A percentile compares a stretch with the other conserved stretches of the same genome.
Evolutionary conservation across 2,113 vertebrate genomes (phyloP).

Genomic region (Balaeniceps rex): DNA sequence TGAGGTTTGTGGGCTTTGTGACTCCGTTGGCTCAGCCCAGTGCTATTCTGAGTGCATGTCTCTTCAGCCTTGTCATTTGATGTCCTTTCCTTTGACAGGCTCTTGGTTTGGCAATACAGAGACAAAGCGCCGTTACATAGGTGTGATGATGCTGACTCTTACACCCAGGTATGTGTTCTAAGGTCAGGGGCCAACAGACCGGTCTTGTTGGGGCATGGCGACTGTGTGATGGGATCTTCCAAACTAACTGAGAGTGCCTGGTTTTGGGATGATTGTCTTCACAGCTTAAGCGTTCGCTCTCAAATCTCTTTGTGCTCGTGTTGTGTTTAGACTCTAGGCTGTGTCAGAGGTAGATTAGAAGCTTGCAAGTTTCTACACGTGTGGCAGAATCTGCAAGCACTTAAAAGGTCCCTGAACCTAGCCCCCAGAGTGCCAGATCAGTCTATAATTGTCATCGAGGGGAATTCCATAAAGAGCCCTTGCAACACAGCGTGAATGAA

Average conservation of each 20-base stretch:
- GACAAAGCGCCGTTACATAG: slow-evolving; percentile 86
- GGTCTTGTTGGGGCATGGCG: background rate
- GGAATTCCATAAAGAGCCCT: background rate
- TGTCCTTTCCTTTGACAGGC: slow-evolving; percentile 58
- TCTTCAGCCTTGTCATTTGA: background rate
- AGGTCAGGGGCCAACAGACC: fast-evolving
- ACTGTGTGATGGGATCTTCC: background rate
- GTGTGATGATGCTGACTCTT: slow-evolving; percentile 94
- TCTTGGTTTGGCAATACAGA: slow-evolving; percentile 78
- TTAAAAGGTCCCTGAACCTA: background rate
- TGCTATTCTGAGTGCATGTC: background rate
- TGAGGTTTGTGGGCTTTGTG: background rate
- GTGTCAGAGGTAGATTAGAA: background rate
- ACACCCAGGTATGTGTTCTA: slow-evolving; percentile 79
- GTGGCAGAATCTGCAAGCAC: background rate
- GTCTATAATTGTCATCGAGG: background rate
- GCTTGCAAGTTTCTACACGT: background rate
- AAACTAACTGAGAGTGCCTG: background rate
- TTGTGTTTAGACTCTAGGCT: background rate
- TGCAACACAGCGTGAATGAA: background rate
- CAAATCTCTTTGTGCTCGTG: fast-evolving
- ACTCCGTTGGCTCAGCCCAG: background rate
- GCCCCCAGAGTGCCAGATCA: too few relatives aligned
- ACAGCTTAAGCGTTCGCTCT: background rate
- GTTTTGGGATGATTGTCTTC: background rate